These are phyloP conservation scores for Zenarchopterus dispar DNA, from an alignment of 2,797 vertebrate species.

Conservation along the genomic window DNA sequence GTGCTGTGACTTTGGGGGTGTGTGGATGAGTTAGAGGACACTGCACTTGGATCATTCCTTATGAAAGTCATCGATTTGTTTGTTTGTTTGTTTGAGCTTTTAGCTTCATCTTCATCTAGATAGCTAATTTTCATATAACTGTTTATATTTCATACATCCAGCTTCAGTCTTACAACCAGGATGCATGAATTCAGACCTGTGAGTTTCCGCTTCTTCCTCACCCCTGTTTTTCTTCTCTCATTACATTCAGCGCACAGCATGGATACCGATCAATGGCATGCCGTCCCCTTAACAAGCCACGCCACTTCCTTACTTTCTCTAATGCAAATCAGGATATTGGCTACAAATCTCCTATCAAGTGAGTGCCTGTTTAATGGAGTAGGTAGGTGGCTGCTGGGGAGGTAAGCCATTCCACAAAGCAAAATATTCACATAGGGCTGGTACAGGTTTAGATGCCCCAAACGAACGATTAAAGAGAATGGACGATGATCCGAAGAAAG, in stretches of 20 bases:
- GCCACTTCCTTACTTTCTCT: conserved; percentile 77
- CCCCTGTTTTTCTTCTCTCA: conserved; percentile 46
- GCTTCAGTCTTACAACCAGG: conserved; percentile 23
- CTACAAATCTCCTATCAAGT: conserved; percentile 78
- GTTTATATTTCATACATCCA: conserved; percentile 2
- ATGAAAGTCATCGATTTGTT: conserved; percentile 74
- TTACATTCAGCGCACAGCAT: conserved; percentile 73
- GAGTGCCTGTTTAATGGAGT: conserved; percentile 79
- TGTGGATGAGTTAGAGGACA: conserved; percentile 66
- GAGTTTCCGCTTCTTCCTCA: conserved; percentile 18
- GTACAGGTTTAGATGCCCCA: conserved; percentile 43
- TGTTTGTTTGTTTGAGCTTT: conserved; percentile 66
- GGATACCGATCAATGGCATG: conserved; percentile 75
- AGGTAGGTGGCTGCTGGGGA: conserved; percentile 46
- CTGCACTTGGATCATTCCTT: conserved; percentile 52
- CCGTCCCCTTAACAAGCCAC: conserved; percentile 75
- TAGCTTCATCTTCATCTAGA: conserved; percentile 5
- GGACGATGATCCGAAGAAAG: conserved; percentile 40
- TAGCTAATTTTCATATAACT: background rate
- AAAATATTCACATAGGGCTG: conserved; percentile 34
- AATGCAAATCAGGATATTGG: conserved; percentile 83
- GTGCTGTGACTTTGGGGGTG: conserved; percentile 62
- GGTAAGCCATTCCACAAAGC: conserved; percentile 47
- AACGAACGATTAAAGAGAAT: conserved; percentile 41
- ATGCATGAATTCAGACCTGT: conserved; percentile 39